phyloP scores from a whole-genome alignment of 2,888 invertebrate species.

The Cylindroiulus punctatus region DNA sequence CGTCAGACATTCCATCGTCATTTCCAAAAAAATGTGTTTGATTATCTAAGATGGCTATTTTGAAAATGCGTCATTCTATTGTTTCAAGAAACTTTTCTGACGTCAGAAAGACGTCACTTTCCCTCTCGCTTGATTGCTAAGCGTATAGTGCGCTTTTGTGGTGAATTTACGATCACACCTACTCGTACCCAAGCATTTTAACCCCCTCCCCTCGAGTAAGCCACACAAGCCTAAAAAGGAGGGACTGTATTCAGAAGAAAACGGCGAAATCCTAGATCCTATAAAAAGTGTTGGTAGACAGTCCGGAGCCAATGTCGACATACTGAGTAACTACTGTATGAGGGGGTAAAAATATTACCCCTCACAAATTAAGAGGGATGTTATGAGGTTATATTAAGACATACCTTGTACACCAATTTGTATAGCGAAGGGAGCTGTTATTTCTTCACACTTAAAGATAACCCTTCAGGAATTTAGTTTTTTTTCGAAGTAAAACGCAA shows the following conservation, averaged over 20 bases:
- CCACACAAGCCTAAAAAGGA: constrained; percentile 31
- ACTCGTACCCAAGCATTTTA: not conserved
- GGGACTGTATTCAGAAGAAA: constrained; percentile 38
- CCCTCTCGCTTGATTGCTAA: not conserved
- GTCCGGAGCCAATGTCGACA: not conserved
- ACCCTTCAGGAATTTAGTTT: constrained; percentile 6
- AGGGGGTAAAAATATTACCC: constrained; percentile 18
- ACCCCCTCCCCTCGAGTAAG: not conserved
- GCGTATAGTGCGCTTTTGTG: not conserved
- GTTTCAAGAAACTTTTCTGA: not conserved
- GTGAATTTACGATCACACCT: constrained; percentile 27
- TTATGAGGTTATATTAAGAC: constrained; percentile 4
- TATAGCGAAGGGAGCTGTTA: not conserved
- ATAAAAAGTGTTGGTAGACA: not conserved
- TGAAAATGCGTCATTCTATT: not conserved
- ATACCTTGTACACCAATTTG: constrained; percentile 44
- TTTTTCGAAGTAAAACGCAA: not conserved
- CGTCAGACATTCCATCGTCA: not conserved
- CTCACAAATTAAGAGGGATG: not conserved
- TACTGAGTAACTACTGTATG: not conserved
- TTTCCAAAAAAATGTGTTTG: not conserved
- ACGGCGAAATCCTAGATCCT: not conserved
- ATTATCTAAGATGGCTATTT: not conserved
- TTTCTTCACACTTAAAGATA: not conserved
- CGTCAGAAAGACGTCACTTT: not conserved